Percentiles rank a stretch among this genome's conserved stretches.
Conservation (phyloP, 1,140 invertebrate genomes). For the Drosophila mayri region DNA sequence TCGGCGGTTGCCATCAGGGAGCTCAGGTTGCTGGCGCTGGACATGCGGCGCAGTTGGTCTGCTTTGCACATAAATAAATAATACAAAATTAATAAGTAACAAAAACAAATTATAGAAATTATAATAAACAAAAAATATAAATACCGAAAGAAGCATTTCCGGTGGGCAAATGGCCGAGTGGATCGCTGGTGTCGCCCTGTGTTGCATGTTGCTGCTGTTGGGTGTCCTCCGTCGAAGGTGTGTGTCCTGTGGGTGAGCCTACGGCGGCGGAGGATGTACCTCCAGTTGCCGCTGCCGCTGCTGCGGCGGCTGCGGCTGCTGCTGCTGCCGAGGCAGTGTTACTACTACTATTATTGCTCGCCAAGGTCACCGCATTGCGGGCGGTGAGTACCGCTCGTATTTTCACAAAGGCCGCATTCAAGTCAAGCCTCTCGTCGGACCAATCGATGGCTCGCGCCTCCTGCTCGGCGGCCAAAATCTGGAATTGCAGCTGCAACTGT, state of each 20-base stretch:
- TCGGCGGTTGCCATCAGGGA: slow-evolving; percentile 50
- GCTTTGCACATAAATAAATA: slow-evolving; percentile 1
- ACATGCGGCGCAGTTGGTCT: slow-evolving; percentile 80
- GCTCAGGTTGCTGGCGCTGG: slow-evolving; percentile 68
- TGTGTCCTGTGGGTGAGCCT: neutral
- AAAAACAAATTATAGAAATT: slow-evolving; percentile 35
- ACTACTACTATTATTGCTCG: slow-evolving; percentile 23
- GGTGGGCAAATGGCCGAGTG: slow-evolving; percentile 79
- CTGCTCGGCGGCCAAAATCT: slow-evolving; percentile 76
- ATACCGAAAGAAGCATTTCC: slow-evolving; percentile 83
- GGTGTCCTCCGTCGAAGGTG: neutral
- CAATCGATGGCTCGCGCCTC: slow-evolving; percentile 79
- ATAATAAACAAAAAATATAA: slow-evolving; percentile 57
- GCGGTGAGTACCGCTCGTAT: slow-evolving; percentile 77
- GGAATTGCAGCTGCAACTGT: slow-evolving; percentile 69
- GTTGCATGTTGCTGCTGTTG: slow-evolving; percentile 19
- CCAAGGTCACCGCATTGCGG: slow-evolving; percentile 72
- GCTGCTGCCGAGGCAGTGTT: slow-evolving; percentile 15
- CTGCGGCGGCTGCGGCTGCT: slow-evolving; percentile 11
- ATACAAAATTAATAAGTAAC: slow-evolving; percentile 19
- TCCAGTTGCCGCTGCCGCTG: slow-evolving; percentile 4
- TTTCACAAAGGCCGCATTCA: slow-evolving; percentile 78
- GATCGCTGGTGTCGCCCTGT: slow-evolving; percentile 56
- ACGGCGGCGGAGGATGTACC: neutral
- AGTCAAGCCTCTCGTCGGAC: slow-evolving; percentile 73